Percentiles rank a stretch among this genome's conserved stretches.
phyloP scores from a whole-genome alignment of 2,888 invertebrate species.

The Macrosiphum euphorbiae region DNA sequence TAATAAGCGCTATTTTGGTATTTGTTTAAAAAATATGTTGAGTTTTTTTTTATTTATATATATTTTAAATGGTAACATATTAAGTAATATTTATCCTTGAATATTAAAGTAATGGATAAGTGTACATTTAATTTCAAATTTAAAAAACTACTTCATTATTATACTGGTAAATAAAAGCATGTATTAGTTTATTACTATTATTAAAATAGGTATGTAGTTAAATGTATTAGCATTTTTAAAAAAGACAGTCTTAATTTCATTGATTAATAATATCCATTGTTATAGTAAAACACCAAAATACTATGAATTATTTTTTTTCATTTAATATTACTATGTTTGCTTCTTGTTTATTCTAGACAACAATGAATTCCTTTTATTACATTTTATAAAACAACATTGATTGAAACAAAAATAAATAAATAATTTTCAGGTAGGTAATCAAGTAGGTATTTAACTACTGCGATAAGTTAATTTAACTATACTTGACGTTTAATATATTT shows the following conservation, averaged over 20 bases:
- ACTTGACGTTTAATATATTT: neutral
- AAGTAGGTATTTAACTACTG: neutral
- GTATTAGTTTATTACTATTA: no score
- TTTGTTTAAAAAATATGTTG: neutral
- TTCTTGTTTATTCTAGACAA: neutral
- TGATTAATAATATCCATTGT: neutral
- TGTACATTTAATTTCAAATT: neutral
- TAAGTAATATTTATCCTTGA: no score
- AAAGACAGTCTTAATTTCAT: neutral
- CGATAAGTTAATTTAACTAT: neutral
- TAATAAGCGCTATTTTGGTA: neutral
- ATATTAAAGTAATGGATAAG: neutral
- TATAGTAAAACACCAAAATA: neutral
- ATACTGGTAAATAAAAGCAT: neutral
- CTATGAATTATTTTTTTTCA: neutral
- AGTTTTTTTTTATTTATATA: no score
- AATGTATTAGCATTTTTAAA: neutral
- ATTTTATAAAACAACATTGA: neutral
- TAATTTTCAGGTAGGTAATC: neutral
- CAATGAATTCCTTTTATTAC: neutral
- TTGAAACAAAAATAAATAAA: neutral
- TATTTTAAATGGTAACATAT: no score
- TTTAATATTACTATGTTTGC: neutral
- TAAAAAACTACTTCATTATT: neutral
- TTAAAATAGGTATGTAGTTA: neutral